Percentiles rank a stretch among this genome's conserved stretches.
Conservation (phyloP, 2,888 invertebrate genomes). For the Drosophila subsilvestris region DNA sequence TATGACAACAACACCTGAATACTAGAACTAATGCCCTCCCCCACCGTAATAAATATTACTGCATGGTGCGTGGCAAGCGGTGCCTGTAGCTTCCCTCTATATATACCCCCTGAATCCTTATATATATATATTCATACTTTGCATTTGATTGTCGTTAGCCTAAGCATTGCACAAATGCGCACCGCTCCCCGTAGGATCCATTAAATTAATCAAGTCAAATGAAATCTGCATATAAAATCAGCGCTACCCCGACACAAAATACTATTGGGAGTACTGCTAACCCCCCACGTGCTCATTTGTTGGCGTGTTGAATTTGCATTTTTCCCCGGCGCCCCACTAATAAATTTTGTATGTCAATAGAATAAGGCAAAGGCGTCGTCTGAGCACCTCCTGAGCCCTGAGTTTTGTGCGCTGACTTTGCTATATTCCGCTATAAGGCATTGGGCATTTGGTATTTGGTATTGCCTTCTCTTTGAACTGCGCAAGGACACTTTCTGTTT, state of each 20-base stretch:
- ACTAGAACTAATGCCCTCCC: conserved; percentile 45
- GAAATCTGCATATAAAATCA: conserved; percentile 71
- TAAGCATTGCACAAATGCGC: conserved; percentile 64
- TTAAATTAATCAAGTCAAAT: conserved; percentile 77
- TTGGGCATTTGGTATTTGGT: too few species aligned
- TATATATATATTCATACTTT: conserved; percentile 12
- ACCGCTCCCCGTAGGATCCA: conserved; percentile 54
- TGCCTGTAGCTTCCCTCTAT: conserved; percentile 52
- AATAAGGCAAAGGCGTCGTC: conserved; percentile 46
- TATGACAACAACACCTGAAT: conserved; percentile 77
- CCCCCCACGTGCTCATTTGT: conserved; percentile 38
- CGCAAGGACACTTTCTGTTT: conserved; percentile 81
- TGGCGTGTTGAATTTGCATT: conserved; percentile 78
- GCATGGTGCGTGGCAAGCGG: conserved; percentile 69
- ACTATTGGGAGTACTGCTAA: not conserved
- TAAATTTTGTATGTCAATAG: conserved; percentile 79
- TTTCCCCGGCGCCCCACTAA: conserved; percentile 72
- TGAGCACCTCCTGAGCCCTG: conserved; percentile 27
- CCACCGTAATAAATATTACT: conserved; percentile 48
- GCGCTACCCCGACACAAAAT: conserved; percentile 3
- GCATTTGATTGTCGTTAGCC: conserved; percentile 39
- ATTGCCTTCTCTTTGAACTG: conserved; percentile 71
- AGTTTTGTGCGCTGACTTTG: conserved; percentile 29
- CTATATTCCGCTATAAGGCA: not conserved
- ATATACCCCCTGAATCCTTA: not conserved